These are phyloP conservation scores for Siphlonurus alternatus DNA, from an alignment of 2,888 invertebrate genomes.

Conservation along the genomic window DNA sequence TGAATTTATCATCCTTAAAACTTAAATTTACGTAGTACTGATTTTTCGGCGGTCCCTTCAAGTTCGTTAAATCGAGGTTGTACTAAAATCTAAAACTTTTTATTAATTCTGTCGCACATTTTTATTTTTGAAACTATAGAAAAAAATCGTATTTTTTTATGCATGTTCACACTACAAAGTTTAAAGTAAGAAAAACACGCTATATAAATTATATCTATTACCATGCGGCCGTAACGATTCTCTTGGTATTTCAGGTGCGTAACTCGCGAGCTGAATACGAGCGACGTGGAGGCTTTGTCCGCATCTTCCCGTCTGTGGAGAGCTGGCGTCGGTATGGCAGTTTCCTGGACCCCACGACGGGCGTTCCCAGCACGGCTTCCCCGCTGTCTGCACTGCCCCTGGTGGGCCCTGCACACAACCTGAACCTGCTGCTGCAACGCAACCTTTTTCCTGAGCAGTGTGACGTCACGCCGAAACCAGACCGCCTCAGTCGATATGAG, in stretches of 20 bases:
- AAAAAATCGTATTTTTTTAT: too few species aligned
- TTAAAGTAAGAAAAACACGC: too few species aligned
- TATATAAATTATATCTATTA: too few species aligned
- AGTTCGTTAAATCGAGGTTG: too few species aligned
- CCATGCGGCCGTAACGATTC: too few species aligned
- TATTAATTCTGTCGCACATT: too few species aligned
- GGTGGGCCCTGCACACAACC: slow-evolving; percentile 30
- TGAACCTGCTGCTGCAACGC: slow-evolving; percentile 56
- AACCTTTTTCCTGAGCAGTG: slow-evolving; percentile 46
- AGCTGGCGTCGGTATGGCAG: slow-evolving; percentile 42
- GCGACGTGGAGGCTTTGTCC: slow-evolving; percentile 70
- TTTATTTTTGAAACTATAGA: too few species aligned
- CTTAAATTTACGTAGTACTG: too few species aligned
- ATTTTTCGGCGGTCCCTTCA: too few species aligned
- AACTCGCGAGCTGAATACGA: slow-evolving; percentile 62
- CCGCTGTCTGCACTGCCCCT: slow-evolving; percentile 5
- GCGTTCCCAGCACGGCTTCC: slow-evolving; percentile 28
- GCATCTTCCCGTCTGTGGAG: slow-evolving; percentile 80
- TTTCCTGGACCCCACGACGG: slow-evolving; percentile 46
- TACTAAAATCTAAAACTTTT: too few species aligned
- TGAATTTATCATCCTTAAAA: too few species aligned
- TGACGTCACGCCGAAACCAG: slow-evolving; percentile 20
- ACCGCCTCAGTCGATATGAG: slow-evolving; percentile 40
- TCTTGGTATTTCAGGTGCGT: slow-evolving; percentile 53
- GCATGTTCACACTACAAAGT: too few species aligned